Percentiles rank a stretch among this genome's conserved stretches.
These are phyloP conservation scores for Xerus rutilus DNA, from an alignment of 2,797 vertebrate genomes.

Conservation along the genomic window DNA sequence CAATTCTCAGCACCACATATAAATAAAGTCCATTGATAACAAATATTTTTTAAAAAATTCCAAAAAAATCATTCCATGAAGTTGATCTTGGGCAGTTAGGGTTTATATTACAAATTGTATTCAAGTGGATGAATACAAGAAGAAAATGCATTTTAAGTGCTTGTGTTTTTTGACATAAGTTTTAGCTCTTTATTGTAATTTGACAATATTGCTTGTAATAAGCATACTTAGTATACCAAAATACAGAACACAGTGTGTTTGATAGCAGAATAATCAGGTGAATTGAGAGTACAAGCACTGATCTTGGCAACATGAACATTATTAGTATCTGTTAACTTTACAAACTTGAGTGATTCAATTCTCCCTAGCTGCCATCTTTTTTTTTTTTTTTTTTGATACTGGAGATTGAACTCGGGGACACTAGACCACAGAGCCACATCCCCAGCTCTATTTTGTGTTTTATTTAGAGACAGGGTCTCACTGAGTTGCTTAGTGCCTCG, in stretches of 20 bases:
- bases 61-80: background rate
- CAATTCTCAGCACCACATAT: too few relatives aligned
- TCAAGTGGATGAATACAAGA: background rate
- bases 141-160: background rate
- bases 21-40: too few relatives aligned
- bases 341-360: background rate
- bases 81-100: background rate
- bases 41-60: too few relatives aligned
- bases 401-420: too few relatives aligned
- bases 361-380: background rate
- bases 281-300: background rate
- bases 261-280: slow-evolving; percentile 20
- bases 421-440: too few relatives aligned
- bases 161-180: slow-evolving; percentile 29
- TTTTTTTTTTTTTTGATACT: too few relatives aligned
- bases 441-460: too few relatives aligned
- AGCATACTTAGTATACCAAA: slow-evolving; percentile 31
- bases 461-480: too few relatives aligned
- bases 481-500: too few relatives aligned
- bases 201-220: slow-evolving; percentile 38
- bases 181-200: slow-evolving; percentile 39
- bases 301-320: slow-evolving; percentile 29
- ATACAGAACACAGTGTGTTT: background rate
- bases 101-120: slow-evolving; percentile 12
- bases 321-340: slow-evolving; percentile 40